Percentiles rank a stretch among this genome's conserved stretches.
Evolutionary conservation across 2,888 invertebrate genomes (phyloP).

Genomic region (Campoplex capitator): DNA sequence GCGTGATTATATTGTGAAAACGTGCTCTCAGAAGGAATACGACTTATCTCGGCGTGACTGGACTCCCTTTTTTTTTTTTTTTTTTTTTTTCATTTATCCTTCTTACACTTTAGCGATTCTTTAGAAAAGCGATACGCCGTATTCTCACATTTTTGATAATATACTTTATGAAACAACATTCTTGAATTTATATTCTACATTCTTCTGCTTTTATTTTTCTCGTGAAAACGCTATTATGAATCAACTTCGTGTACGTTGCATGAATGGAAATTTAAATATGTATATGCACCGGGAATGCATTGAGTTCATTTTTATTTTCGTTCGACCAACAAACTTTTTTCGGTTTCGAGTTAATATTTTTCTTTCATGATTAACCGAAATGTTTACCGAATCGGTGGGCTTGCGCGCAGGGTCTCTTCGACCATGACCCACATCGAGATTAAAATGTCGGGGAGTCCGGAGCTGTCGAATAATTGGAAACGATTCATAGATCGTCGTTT

Average conservation of each 20-base stretch:
- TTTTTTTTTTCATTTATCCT: neutral
- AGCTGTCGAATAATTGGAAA: neutral
- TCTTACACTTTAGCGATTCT: neutral
- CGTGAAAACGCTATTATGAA: neutral
- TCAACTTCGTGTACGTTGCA: neutral
- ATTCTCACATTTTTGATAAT: neutral
- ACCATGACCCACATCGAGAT: neutral
- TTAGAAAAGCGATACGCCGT: neutral
- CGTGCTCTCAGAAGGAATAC: slow-evolving; percentile 4
- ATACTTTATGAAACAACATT: neutral
- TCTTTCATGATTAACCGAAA: neutral
- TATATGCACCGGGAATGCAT: neutral
- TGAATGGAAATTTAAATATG: neutral
- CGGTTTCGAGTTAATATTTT: neutral
- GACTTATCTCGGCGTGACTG: slow-evolving; percentile 10
- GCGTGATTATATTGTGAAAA: slow-evolving; percentile 10
- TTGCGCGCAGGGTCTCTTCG: neutral
- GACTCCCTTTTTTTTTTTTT: neutral
- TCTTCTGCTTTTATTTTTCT: neutral
- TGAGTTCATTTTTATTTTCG: neutral
- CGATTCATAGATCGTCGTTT: neutral
- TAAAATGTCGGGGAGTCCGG: neutral
- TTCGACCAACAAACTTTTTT: neutral
- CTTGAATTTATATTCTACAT: neutral
- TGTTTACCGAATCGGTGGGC: neutral